phyloP scores from a whole-genome alignment of 2,113 vertebrate genomes.

The Sturnus vulgaris region DNA sequence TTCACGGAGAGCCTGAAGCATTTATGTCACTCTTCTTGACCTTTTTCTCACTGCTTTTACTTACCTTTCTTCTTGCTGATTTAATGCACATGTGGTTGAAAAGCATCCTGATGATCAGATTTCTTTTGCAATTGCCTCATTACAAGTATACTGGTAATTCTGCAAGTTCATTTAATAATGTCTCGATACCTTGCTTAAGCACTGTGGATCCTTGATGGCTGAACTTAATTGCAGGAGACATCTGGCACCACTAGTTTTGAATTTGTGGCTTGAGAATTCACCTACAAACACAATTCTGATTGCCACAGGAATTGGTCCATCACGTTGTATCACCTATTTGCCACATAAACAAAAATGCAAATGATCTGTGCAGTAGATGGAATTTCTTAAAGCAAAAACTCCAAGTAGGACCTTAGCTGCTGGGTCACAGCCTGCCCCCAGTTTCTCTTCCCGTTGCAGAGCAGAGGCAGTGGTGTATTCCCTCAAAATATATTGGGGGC shows the following conservation, averaged over 20 bases:
- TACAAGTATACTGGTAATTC: neutral
- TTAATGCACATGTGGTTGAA: neutral
- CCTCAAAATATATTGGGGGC: neutral
- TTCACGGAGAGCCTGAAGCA: neutral
- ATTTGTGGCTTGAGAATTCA: neutral
- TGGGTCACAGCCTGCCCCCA: neutral
- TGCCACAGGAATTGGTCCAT: neutral
- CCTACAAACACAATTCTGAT: neutral
- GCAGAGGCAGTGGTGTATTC: neutral
- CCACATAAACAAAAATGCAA: neutral
- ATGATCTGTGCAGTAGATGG: neutral
- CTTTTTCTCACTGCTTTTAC: neutral
- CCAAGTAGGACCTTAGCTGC: neutral
- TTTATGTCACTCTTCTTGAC: neutral
- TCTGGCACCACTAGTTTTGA: neutral
- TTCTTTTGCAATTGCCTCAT: neutral
- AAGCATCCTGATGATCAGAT: neutral
- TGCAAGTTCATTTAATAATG: neutral
- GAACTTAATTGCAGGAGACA: neutral
- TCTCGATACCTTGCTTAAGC: neutral
- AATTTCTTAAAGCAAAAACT: neutral
- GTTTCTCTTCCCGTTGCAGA: neutral
- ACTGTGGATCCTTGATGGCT: neutral
- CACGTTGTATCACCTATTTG: neutral
- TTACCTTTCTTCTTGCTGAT: neutral